Conservation (phyloP, 37 sponge, comb jelly and placozoan species). For the Crambe crambe region DNA sequence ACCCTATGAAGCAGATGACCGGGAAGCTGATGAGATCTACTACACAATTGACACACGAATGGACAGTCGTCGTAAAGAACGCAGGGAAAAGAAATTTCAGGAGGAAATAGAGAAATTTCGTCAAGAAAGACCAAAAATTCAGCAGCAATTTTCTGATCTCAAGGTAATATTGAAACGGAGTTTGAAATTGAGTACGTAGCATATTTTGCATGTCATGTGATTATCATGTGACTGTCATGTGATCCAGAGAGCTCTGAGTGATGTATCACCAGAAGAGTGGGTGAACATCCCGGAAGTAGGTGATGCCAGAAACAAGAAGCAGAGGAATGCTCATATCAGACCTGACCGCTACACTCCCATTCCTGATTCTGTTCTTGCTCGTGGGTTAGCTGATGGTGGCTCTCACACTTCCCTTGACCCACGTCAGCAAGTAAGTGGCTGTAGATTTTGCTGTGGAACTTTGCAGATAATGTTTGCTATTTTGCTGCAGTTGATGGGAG, state of each 20-base stretch:
- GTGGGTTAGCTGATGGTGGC: constrained; percentile 14
- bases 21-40: constrained; percentile 93
- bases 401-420: constrained; percentile 48
- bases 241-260: constrained; percentile 70
- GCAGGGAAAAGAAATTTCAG: constrained; percentile 90
- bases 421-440: constrained; percentile 57
- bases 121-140: constrained; percentile 96
- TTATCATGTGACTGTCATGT: background rate
- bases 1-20: constrained; percentile 96
- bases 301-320: constrained; percentile 86
- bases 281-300: constrained; percentile 92
- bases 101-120: constrained; percentile 93
- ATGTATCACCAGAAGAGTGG: constrained; percentile 88
- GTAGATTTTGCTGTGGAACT: background rate
- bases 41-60: constrained; percentile 83
- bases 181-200: too few species aligned
- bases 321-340: constrained; percentile 75
- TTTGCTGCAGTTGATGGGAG: constrained; percentile 23
- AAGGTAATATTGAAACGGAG: constrained; percentile 44
- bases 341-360: constrained; percentile 89
- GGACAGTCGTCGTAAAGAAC: constrained; percentile 88
- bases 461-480: background rate
- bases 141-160: constrained; percentile 97
- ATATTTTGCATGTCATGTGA: constrained; percentile 7
- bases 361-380: constrained; percentile 82